phyloP scores from a whole-genome alignment of 2,888 invertebrate species.

The Lordiphosa andalusiaca region DNA sequence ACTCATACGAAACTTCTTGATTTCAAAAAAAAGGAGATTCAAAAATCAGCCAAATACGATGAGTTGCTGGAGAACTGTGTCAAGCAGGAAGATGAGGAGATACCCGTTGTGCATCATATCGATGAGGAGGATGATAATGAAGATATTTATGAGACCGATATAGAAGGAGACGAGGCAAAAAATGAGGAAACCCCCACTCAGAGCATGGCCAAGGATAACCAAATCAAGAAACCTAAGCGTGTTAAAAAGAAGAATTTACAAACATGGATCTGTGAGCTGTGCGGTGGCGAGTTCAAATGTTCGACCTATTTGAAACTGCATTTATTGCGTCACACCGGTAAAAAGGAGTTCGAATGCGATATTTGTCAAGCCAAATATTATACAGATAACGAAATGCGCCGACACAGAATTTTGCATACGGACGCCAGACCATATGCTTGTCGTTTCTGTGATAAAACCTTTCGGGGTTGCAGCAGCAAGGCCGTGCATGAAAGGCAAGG shows the following conservation, averaged over 20 bases:
- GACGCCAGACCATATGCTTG: constrained; percentile 50
- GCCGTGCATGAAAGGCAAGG: constrained; percentile 50
- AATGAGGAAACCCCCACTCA: neutral
- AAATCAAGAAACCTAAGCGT: neutral
- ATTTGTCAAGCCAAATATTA: constrained; percentile 47
- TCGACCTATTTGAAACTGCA: constrained; percentile 56
- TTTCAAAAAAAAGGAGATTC: constrained; percentile 11
- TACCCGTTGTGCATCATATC: neutral
- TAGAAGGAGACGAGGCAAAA: neutral
- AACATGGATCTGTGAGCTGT: constrained; percentile 58
- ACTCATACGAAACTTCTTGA: constrained; percentile 36
- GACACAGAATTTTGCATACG: constrained; percentile 48
- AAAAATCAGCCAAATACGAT: neutral
- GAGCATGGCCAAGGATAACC: neutral
- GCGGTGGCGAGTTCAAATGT: constrained; percentile 50
- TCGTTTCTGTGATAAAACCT: constrained; percentile 51
- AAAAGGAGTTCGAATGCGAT: constrained; percentile 50
- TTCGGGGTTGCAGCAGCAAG: constrained; percentile 54
- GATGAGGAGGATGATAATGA: neutral
- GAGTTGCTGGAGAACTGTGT: neutral
- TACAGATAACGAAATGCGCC: constrained; percentile 52
- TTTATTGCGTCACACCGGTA: constrained; percentile 44
- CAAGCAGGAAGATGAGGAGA: neutral
- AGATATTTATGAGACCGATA: neutral
- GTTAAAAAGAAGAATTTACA: constrained; percentile 6